Percentiles rank a stretch among this genome's conserved stretches.
These are phyloP conservation scores for Puntigrus tetrazona DNA, from an alignment of 2,113 vertebrate genomes.

Conservation along the genomic window DNA sequence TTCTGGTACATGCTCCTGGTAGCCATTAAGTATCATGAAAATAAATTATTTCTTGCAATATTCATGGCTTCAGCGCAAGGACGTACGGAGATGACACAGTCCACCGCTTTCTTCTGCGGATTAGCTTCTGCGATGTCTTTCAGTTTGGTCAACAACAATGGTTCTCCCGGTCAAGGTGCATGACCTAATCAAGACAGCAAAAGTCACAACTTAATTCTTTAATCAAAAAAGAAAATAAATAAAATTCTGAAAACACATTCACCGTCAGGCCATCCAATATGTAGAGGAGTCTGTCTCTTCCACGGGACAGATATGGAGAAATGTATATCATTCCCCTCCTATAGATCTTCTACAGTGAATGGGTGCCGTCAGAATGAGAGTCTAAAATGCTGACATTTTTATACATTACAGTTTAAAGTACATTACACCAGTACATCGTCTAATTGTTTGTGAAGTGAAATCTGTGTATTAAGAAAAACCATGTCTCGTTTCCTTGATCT, in stretches of 20 bases:
- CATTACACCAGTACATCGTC: neutral
- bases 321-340: no score
- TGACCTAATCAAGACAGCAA: conserved; percentile 68
- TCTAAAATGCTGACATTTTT: no score
- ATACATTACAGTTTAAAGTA: no score
- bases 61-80: neutral
- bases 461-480: neutral
- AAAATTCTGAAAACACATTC: neutral
- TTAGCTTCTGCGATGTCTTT: conserved; percentile 82
- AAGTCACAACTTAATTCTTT: neutral
- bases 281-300: neutral
- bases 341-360: neutral
- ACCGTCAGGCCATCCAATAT: neutral
- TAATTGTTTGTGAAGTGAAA: neutral
- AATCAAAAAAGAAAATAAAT: no score
- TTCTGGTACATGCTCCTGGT: conserved; percentile 23
- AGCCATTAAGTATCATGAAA: conserved; percentile 3
- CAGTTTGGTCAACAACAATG: conserved; percentile 81
- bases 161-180: conserved; percentile 81
- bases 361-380: neutral
- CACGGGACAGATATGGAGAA: no score
- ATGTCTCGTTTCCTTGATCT: neutral
- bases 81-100: conserved; percentile 87
- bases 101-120: conserved; percentile 81
- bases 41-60: neutral